Evolutionary conservation across 1,140 invertebrate genomes (phyloP).

Genomic region (Bacillus rossius): DNA sequence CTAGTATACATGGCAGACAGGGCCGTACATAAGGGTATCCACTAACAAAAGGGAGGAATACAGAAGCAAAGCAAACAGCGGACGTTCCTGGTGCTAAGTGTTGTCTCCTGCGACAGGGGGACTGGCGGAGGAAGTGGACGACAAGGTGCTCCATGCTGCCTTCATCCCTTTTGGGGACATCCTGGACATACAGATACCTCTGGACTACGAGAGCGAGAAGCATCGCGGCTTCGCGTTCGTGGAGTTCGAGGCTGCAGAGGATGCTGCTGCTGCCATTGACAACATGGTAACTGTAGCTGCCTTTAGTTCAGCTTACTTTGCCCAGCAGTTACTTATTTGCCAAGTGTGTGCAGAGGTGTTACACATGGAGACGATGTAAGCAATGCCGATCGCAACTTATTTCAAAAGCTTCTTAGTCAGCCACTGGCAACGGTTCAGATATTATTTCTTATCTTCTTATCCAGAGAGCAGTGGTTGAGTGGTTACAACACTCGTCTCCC

Average conservation of each 20-base stretch:
- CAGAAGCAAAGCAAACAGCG: slow-evolving; percentile 7
- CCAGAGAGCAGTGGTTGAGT: no score
- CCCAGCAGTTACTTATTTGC: no score
- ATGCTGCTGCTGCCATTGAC: slow-evolving; percentile 96
- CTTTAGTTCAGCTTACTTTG: no score
- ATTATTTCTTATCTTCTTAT: no score
- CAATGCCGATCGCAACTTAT: no score
- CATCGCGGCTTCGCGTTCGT: slow-evolving; percentile 97
- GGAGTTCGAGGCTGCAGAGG: slow-evolving; percentile 92
- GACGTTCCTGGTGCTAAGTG: no score
- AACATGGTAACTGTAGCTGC: slow-evolving; percentile 96
- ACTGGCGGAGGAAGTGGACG: slow-evolving; percentile 94
- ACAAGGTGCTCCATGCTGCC: slow-evolving; percentile 91
- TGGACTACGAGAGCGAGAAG: slow-evolving; percentile 97
- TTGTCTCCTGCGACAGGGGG: slow-evolving; percentile 59
- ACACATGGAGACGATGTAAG: no score
- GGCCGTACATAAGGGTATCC: not conserved
- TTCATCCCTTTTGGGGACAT: slow-evolving; percentile 99
- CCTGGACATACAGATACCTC: slow-evolving; percentile 93
- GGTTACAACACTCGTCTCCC: no score
- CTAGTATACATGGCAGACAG: not conserved
- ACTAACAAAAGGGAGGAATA: not conserved
- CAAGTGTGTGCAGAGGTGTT: no score
- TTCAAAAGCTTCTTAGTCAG: no score
- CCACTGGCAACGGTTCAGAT: no score